Base-by-base conservation (phyloP, 2,888 invertebrate genomes). In the Chrysotoxum bicinctum region DNA sequence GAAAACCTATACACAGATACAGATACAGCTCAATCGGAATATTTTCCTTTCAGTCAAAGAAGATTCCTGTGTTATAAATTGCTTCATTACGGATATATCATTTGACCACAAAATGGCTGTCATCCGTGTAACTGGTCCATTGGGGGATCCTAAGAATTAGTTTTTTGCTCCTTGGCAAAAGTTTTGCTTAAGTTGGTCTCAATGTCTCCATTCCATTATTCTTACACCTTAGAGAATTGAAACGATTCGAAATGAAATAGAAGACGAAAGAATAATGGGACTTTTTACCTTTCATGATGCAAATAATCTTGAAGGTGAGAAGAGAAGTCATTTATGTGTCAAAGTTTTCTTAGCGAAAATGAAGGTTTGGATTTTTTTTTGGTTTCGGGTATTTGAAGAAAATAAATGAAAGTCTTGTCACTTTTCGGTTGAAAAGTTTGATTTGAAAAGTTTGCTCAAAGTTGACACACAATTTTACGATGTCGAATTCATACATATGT, bases 21-120 rank as follows among this genome's bases (percentile, higher is more conserved):
- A 37, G 7, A n/a, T 8, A n/a, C 40, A 37, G 40, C 26, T 58
- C 35, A 52, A 40, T 69, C 26, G 37, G 12, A 69, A 32, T 4
- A 45, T 43, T 43, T 43, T 43, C 43, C 43, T 8, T 8, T 43
- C 8, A 40, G 8, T 40, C 32, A 45, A 52, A 14, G 45, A 76
- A 70, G 62, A 64, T 70, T 62, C 70, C 54, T 70, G 62, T 26
- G 60, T 60, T 62, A 70, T 78, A 77, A 78, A 72, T 14, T 64
- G 62, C 54, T 54, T 62, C 26, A 52, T 54, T 70, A 64, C 77
- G 70, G 77, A 78, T 72, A 70, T 64, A 70, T 78, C 70, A 70
- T 45, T 40, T n/a, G 62, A 23, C 62, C 62, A 54, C 70, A 70
- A 70, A 45, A 68, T 58, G 76, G 26, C 37, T 76, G 45, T 40